Conservation (phyloP, 2,113 vertebrate genomes). For the Xerus inauris region DNA sequence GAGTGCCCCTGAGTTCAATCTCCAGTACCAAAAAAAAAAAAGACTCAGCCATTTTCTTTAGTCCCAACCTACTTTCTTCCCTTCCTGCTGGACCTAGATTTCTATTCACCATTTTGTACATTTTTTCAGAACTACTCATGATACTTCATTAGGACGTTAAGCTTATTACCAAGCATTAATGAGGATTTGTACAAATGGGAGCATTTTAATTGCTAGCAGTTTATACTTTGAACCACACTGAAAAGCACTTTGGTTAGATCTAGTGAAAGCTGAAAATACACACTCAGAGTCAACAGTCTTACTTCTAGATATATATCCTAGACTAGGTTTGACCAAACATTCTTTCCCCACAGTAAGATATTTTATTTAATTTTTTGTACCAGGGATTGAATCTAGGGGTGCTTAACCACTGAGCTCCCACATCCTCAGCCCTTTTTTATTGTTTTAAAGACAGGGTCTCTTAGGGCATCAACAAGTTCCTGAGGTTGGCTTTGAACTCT, state of each 20-base stretch:
- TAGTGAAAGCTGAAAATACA: neutral
- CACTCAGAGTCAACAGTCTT: neutral
- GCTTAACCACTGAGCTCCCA: too few relatives aligned
- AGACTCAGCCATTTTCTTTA: neutral
- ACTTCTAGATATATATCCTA: neutral
- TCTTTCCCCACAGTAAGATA: neutral
- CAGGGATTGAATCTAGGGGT: too few relatives aligned
- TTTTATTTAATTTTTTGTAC: too few relatives aligned
- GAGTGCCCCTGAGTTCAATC: too few relatives aligned
- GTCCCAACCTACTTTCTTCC: neutral
- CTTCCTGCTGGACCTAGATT: neutral
- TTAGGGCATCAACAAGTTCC: too few relatives aligned
- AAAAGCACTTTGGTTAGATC: neutral
- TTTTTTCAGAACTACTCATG: neutral
- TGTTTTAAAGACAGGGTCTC: too few relatives aligned
- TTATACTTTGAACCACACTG: neutral
- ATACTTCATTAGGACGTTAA: neutral
- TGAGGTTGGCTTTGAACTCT: too few relatives aligned
- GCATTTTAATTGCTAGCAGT: neutral
- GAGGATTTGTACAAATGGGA: neutral
- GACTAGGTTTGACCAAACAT: neutral
- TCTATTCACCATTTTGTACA: neutral
- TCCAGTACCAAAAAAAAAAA: too few relatives aligned
- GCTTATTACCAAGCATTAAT: neutral
- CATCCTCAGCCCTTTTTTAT: too few relatives aligned